Conservation (phyloP, 2,113 vertebrate genomes). For the Sarotherodon lohbergeri region DNA sequence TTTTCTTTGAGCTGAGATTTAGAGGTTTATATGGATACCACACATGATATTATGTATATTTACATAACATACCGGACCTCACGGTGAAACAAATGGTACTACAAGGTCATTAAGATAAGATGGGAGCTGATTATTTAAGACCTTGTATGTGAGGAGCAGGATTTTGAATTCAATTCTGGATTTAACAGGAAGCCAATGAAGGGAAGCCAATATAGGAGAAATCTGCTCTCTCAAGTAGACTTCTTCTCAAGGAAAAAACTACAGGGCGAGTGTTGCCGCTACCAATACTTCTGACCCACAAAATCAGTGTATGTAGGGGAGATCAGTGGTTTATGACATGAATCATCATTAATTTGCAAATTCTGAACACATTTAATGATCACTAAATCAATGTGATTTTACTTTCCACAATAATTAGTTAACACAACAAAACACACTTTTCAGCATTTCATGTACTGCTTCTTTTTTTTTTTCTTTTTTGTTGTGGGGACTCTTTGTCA, state of each 20-base stretch:
- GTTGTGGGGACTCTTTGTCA: background rate
- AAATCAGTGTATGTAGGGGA: background rate
- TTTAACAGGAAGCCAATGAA: background rate
- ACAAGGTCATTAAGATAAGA: background rate
- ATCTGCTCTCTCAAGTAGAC: background rate
- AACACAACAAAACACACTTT: background rate
- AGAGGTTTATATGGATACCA: too few relatives aligned
- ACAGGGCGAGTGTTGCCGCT: rapidly evolving
- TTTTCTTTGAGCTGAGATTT: too few relatives aligned
- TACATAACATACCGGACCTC: too few relatives aligned
- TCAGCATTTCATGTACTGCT: background rate
- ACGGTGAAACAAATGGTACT: background rate
- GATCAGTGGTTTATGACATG: background rate
- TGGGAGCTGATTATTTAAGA: background rate
- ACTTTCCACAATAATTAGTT: background rate
- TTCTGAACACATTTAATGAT: background rate
- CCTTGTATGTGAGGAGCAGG: background rate
- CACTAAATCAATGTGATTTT: background rate
- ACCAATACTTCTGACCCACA: background rate
- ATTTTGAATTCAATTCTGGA: background rate
- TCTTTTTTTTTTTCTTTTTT: rapidly evolving
- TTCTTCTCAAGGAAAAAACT: background rate
- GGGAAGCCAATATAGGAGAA: background rate
- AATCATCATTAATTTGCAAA: background rate
- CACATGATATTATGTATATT: too few relatives aligned